These are phyloP conservation scores for Hyperoodon ampullatus DNA, from an alignment of 2,113 vertebrate genomes.

Conservation along the genomic window DNA sequence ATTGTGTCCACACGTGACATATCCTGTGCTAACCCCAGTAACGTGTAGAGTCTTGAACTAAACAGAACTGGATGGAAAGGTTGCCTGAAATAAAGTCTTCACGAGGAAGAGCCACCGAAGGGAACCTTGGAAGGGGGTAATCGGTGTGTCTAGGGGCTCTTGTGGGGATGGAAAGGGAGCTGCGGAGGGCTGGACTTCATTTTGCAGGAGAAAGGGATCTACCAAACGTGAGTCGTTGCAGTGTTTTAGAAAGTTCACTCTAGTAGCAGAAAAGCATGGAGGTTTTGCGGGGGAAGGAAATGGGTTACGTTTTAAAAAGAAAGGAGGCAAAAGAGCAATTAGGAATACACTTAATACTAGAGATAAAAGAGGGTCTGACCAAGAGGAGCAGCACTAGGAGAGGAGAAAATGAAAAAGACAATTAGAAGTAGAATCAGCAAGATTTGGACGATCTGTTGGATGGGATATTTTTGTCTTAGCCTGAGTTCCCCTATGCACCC, in stretches of 20 bases:
- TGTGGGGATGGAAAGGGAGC: rapidly evolving
- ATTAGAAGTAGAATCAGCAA: neutral
- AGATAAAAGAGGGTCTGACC: neutral
- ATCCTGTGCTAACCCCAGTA: neutral
- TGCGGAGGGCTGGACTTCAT: neutral
- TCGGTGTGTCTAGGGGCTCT: neutral
- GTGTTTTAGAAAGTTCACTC: neutral
- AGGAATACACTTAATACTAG: neutral
- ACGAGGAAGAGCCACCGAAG: neutral
- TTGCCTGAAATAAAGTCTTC: neutral
- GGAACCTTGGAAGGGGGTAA: neutral
- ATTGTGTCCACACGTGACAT: neutral
- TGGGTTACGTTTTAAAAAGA: neutral
- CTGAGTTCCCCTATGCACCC: no score
- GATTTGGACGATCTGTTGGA: neutral
- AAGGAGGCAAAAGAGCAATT: neutral
- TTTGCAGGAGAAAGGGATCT: neutral
- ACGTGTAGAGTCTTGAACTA: neutral
- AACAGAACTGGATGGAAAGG: neutral
- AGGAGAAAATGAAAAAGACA: neutral
- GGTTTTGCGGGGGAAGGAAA: neutral
- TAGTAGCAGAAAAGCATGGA: neutral
- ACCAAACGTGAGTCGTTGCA: neutral
- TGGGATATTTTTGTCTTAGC: neutral
- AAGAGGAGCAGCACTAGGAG: neutral